Evolutionary conservation across 2,888 invertebrate species (phyloP), one percentile per base, ranked within the genome.

Genomic region (Acanthosepion esculentum): DNA sequence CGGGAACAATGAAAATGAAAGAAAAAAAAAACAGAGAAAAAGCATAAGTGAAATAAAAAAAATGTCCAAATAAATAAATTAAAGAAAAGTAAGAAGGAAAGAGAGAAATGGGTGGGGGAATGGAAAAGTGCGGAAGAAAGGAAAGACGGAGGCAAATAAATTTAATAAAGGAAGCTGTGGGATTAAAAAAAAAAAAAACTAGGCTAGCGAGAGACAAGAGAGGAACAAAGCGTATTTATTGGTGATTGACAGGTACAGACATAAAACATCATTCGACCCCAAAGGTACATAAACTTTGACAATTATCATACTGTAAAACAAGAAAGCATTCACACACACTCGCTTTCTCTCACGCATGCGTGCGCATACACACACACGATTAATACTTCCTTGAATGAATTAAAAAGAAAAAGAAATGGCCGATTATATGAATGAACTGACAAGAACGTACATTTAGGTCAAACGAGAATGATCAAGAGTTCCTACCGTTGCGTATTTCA

Each of bases 241-340:
- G n/a, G 78, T 78, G 78, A 78, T 78, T 78, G 78, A 78, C 78
- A 78, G n/a, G n/a, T 78, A 78, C 78, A 78, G n/a, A 12, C 78
- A 78, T 78, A 78, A 78, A 78, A 78, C 78, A 78, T 12, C 78
- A n/a, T n/a, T n/a, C n/a, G 18, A 78, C 12, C n/a, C 33, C n/a
- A 78, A 78, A 78, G 78, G n/a, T n/a, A 78, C 78, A 78, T 78
- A n/a, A 78, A 78, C 78, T 78, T 78, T n/a, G 78, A 78, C 78
- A 78, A 78, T 78, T 78, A 78, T n/a, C n/a, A 78, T n/a, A 78
- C n/a, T 78, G 78, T n/a, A 15, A n/a, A 33, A 78, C 78, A 78
- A 33, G 78, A 18, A 78, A 78, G 78, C 33, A 20, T 59, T 23
- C 59, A 20, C n/a, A 33, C 78, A 33, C n/a, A 78, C 78, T 33